Percentiles rank a stretch among this genome's conserved stretches.
Evolutionary conservation across 1,140 invertebrate species (phyloP).

Genomic region (Achroia grisella): DNA sequence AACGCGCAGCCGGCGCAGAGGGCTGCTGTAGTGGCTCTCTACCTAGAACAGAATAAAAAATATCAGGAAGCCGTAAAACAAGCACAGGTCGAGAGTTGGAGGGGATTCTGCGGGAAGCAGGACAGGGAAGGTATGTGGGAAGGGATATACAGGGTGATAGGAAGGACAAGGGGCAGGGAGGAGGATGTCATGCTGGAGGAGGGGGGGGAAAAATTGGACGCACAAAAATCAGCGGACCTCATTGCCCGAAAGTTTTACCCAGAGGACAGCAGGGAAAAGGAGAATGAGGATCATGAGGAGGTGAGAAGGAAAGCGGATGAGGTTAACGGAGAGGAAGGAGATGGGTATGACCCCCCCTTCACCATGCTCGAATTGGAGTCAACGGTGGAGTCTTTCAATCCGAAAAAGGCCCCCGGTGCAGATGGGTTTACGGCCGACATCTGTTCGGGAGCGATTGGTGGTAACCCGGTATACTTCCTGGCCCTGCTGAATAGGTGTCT

Average conservation of each 20-base stretch:
- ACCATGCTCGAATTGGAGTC: not conserved
- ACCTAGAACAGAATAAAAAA: no score
- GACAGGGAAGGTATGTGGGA: conserved; percentile 19
- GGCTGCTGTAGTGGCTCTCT: no score
- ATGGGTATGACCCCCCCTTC: conserved; percentile 5
- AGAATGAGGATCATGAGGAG: conserved; percentile 3
- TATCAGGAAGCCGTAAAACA: no score
- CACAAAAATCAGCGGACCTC: conserved; percentile 8
- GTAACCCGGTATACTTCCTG: conserved; percentile 1
- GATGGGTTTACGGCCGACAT: conserved; percentile 22
- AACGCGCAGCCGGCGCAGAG: no score
- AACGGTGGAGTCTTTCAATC: conserved; percentile 5
- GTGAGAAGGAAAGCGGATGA: not conserved
- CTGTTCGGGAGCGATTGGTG: no score
- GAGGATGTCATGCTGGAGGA: conserved; percentile 10
- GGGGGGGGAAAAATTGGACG: not conserved
- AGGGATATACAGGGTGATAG: conserved; percentile 9
- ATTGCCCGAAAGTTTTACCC: conserved; percentile 20
- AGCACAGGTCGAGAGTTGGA: no score
- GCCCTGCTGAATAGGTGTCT: conserved; percentile 10
- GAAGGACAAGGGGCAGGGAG: no score
- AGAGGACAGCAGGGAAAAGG: not conserved
- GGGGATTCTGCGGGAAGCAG: no score
- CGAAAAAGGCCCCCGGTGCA: conserved; percentile 20
- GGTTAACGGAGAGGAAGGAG: not conserved